Evolutionary conservation across 2,888 invertebrate species (phyloP).

Genomic region (Hemistola chrysoprasaria): DNA sequence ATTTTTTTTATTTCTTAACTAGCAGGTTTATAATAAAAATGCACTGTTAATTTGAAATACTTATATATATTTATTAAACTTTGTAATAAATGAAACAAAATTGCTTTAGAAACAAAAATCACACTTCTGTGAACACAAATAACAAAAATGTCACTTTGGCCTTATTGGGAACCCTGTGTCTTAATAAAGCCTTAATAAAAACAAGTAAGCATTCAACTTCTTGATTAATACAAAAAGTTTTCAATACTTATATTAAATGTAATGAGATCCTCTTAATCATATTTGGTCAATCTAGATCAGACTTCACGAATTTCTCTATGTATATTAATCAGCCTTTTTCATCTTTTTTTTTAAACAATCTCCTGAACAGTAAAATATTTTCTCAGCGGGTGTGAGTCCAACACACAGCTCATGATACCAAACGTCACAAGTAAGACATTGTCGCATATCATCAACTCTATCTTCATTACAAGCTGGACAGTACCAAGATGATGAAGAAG

Average conservation of each 20-base stretch:
- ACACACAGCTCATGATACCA: constrained; percentile 31
- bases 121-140: constrained; percentile 30
- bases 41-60: constrained; percentile 23
- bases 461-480: constrained; percentile 31
- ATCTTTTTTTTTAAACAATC: too few species aligned
- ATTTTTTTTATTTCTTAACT: constrained; percentile 1
- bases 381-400: too few species aligned
- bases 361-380: too few species aligned
- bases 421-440: constrained; percentile 28
- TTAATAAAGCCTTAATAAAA: constrained; percentile 28
- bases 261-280: constrained; percentile 5
- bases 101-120: too few species aligned
- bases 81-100: constrained; percentile 19
- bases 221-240: too few species aligned
- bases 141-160: constrained; percentile 24
- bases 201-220: constrained; percentile 4
- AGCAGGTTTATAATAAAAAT: too few species aligned
- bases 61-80: constrained; percentile 20
- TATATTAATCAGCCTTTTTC: too few species aligned
- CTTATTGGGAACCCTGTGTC: constrained; percentile 25
- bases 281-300: constrained; percentile 3
- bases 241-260: not conserved
- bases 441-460: constrained; percentile 30
- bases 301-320: too few species aligned
- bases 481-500: constrained; percentile 26